phyloP scores from a whole-genome alignment of 2,113 vertebrate species.

The Neofelis nebulosa region DNA sequence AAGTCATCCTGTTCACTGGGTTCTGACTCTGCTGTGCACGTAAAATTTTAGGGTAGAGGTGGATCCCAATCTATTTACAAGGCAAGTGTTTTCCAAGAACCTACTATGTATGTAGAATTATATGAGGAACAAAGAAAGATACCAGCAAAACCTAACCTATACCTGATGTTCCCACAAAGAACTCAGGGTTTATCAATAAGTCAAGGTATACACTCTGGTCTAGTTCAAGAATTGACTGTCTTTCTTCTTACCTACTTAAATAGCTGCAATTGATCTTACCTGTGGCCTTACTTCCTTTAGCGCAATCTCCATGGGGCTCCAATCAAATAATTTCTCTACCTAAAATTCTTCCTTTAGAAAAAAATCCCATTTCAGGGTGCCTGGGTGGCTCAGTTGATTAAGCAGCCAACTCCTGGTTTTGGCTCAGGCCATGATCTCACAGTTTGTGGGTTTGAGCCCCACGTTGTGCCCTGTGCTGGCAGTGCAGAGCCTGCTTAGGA shows the following conservation, averaged over 20 bases:
- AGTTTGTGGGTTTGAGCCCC: too few relatives aligned
- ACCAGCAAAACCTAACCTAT: neutral
- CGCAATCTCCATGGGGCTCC: neutral
- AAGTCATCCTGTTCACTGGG: neutral
- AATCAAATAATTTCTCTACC: neutral
- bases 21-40: neutral
- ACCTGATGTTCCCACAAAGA: neutral
- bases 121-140: slow-evolving; percentile 34
- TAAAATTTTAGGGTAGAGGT: neutral
- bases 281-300: neutral
- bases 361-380: neutral
- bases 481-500: too few relatives aligned
- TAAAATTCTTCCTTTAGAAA: slow-evolving; percentile 20
- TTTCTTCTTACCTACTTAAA: neutral
- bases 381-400: too few relatives aligned
- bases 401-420: too few relatives aligned
- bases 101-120: neutral
- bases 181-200: neutral
- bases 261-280: neutral
- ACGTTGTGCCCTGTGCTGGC: too few relatives aligned
- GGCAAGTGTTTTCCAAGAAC: neutral
- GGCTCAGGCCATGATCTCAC: too few relatives aligned
- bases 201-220: neutral
- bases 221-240: neutral
- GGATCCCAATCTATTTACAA: neutral